phyloP scores from a whole-genome alignment of 2,797 vertebrate genomes.

The Mus spretus region DNA sequence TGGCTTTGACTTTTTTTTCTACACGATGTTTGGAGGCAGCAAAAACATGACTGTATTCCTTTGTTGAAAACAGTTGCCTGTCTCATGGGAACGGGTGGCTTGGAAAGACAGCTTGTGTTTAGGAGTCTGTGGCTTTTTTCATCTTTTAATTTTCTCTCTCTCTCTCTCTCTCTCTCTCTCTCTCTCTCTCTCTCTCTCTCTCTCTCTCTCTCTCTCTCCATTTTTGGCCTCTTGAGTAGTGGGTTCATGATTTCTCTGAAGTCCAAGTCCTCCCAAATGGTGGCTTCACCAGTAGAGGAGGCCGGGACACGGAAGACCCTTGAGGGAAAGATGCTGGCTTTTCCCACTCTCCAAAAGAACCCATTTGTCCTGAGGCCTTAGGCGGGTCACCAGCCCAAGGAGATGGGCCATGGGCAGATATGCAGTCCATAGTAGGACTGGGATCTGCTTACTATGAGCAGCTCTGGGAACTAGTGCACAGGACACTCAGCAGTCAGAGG shows the following conservation, averaged over 20 bases:
- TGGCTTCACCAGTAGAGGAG: rapidly evolving
- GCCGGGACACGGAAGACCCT: background rate
- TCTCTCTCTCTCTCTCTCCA: background rate
- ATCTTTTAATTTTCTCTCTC: background rate
- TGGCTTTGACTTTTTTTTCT: background rate
- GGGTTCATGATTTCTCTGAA: background rate
- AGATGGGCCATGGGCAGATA: background rate
- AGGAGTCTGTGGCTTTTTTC: conserved; percentile 2
- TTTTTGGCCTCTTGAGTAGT: conserved; percentile 2
- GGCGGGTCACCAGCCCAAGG: background rate
- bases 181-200: too few relatives aligned
- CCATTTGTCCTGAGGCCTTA: background rate
- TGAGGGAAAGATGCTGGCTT: background rate
- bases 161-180: too few relatives aligned
- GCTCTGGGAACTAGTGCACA: background rate
- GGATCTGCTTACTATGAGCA: background rate
- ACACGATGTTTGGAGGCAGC: background rate
- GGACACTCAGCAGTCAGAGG: background rate
- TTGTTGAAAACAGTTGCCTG: too few relatives aligned
- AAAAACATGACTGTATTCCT: background rate
- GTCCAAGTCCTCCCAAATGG: background rate
- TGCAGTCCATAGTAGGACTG: background rate
- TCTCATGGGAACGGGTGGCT: background rate
- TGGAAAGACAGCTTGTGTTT: conserved; percentile 35
- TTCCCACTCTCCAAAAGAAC: background rate